These are phyloP conservation scores for Zapus hudsonius DNA, from an alignment of 2,113 vertebrate species.

Conservation along the genomic window DNA sequence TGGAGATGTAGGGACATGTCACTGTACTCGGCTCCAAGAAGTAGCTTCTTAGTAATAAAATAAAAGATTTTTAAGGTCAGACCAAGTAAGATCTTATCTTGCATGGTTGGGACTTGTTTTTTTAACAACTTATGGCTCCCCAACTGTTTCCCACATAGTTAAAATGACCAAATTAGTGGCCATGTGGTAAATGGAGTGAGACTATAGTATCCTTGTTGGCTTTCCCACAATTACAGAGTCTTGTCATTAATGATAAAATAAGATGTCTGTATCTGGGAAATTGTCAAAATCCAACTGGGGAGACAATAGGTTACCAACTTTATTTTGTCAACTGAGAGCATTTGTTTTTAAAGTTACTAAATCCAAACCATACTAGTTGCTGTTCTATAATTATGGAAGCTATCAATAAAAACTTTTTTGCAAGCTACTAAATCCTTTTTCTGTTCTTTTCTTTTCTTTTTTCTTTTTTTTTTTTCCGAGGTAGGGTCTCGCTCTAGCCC, in stretches of 20 bases:
- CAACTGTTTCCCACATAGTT: slow-evolving; percentile 31
- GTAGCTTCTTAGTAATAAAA: slow-evolving; percentile 42
- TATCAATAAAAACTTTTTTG: too few relatives aligned
- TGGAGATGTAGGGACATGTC: background rate
- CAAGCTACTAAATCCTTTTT: too few relatives aligned
- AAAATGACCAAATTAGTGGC: slow-evolving; percentile 17
- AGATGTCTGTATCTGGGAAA: background rate
- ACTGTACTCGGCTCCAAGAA: background rate
- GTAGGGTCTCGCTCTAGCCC: too few relatives aligned
- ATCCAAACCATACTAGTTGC: too few relatives aligned
- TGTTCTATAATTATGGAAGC: too few relatives aligned
- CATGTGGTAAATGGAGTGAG: slow-evolving; percentile 50
- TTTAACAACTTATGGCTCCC: slow-evolving; percentile 10
- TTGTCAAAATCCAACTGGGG: background rate
- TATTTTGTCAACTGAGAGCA: slow-evolving; percentile 40
- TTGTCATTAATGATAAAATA: slow-evolving; percentile 20
- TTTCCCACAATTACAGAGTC: slow-evolving; percentile 37
- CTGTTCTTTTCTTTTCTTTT: too few relatives aligned
- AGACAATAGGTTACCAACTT: slow-evolving; percentile 15
- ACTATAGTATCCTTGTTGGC: slow-evolving; percentile 8
- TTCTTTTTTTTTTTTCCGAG: too few relatives aligned
- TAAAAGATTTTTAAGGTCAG: slow-evolving; percentile 5
- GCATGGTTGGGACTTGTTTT: slow-evolving; percentile 21
- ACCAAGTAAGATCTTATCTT: background rate
- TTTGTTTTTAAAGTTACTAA: background rate